These are phyloP conservation scores for Fukomys damarensis DNA, from an alignment of 2,113 vertebrate genomes.

Conservation along the genomic window DNA sequence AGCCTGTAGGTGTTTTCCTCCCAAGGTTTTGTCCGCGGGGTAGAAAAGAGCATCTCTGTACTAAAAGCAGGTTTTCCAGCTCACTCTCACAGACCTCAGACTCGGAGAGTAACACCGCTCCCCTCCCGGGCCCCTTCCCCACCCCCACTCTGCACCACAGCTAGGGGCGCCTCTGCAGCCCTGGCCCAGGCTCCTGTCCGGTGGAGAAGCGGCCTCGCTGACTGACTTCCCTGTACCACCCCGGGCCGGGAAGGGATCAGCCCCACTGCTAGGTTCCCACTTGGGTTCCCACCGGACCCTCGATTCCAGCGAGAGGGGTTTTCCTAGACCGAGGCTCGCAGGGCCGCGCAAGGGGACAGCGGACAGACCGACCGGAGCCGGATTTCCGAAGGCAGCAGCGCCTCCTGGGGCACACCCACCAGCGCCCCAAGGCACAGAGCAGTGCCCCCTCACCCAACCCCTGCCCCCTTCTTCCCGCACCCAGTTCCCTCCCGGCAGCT, in stretches of 20 bases:
- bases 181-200: neutral
- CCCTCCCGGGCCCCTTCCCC: neutral
- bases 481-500: neutral
- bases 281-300: neutral
- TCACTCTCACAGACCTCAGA: neutral
- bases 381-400: neutral
- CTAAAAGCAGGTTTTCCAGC: neutral
- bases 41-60: neutral
- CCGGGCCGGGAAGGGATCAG: neutral
- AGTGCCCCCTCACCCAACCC: neutral
- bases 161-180: neutral
- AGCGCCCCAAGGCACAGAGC: neutral
- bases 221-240: neutral
- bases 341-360: neutral
- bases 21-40: neutral
- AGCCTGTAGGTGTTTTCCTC: neutral
- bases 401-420: conserved; percentile 12
- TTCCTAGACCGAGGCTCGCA: neutral
- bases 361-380: neutral
- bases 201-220: neutral
- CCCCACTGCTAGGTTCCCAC: neutral
- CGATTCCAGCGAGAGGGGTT: neutral
- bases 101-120: neutral
- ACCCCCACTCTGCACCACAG: conserved; percentile 43
- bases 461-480: neutral